Evolutionary conservation across 2,113 vertebrate species (phyloP).

Genomic region (Miniopterus natalensis): DNA sequence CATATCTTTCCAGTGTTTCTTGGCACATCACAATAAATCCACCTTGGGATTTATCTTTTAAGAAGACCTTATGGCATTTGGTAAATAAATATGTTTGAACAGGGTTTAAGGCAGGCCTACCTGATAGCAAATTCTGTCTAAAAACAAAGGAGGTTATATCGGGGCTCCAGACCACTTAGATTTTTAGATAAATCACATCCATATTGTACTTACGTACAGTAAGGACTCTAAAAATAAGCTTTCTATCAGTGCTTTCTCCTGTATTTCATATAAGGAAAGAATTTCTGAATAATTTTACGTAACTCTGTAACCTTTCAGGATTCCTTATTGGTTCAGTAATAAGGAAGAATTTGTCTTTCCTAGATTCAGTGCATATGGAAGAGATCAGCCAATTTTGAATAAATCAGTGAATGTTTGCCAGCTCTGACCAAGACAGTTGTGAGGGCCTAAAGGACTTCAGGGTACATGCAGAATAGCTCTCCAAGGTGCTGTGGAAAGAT

Average conservation of each 20-base stretch:
- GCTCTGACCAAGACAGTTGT: slow-evolving; percentile 37
- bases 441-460: slow-evolving; percentile 10
- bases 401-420: slow-evolving; percentile 63
- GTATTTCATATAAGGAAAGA: slow-evolving; percentile 53
- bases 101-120: not conserved
- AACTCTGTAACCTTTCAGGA: slow-evolving; percentile 61
- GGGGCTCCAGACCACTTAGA: slow-evolving; percentile 49
- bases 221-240: slow-evolving; percentile 56
- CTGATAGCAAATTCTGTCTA: slow-evolving; percentile 46
- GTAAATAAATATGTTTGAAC: slow-evolving; percentile 56
- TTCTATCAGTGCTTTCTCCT: slow-evolving; percentile 49
- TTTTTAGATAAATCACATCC: slow-evolving; percentile 56
- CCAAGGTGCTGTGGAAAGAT: not conserved
- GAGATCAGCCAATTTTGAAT: slow-evolving; percentile 75
- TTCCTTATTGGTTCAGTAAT: slow-evolving; percentile 71
- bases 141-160: slow-evolving; percentile 34
- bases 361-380: slow-evolving; percentile 74
- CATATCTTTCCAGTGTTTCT: slow-evolving; percentile 7
- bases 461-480: not conserved
- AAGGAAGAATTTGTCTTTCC: slow-evolving; percentile 71
- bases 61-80: slow-evolving; percentile 21
- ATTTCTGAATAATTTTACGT: slow-evolving; percentile 60
- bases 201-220: slow-evolving; percentile 34
- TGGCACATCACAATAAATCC: slow-evolving; percentile 14
- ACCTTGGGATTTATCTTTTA: slow-evolving; percentile 51